These are phyloP conservation scores for Phengaris alcon DNA, from an alignment of 2,888 invertebrate genomes.

Conservation along the genomic window DNA sequence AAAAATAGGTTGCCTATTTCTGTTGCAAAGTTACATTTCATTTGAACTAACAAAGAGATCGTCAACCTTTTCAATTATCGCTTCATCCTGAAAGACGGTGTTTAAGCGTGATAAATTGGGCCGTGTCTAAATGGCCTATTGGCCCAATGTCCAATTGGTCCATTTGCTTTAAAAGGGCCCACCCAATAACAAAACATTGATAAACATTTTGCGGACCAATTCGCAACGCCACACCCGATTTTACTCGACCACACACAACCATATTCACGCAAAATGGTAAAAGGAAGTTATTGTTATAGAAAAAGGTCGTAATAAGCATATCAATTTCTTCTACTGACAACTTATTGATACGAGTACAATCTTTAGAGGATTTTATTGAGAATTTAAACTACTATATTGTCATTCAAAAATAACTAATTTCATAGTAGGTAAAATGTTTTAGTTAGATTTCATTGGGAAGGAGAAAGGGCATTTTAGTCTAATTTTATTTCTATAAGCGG, in stretches of 20 bases:
- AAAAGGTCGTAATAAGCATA: neutral
- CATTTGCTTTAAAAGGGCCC: neutral
- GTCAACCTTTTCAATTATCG: neutral
- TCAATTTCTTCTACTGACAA: neutral
- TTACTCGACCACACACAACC: constrained; percentile 17
- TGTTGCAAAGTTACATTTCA: neutral
- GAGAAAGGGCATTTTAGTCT: no score
- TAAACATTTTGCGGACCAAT: constrained; percentile 25
- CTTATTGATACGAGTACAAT: no score
- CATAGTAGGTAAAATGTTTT: no score
- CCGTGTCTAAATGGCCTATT: neutral
- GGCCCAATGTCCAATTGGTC: neutral
- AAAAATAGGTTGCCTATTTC: neutral
- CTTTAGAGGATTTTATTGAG: neutral
- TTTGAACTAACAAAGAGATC: neutral
- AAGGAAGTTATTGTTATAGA: neutral
- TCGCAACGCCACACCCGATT: neutral
- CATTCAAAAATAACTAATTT: no score
- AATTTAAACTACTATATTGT: neutral
- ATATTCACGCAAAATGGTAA: neutral
- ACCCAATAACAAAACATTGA: constrained; percentile 29
- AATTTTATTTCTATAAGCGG: no score
- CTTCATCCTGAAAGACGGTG: neutral
- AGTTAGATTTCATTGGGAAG: no score
- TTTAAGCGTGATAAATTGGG: neutral